A percentile compares a stretch with the other conserved stretches of the same genome.
These are phyloP conservation scores for Mantis religiosa DNA, from an alignment of 2,888 invertebrate genomes.

Conservation along the genomic window DNA sequence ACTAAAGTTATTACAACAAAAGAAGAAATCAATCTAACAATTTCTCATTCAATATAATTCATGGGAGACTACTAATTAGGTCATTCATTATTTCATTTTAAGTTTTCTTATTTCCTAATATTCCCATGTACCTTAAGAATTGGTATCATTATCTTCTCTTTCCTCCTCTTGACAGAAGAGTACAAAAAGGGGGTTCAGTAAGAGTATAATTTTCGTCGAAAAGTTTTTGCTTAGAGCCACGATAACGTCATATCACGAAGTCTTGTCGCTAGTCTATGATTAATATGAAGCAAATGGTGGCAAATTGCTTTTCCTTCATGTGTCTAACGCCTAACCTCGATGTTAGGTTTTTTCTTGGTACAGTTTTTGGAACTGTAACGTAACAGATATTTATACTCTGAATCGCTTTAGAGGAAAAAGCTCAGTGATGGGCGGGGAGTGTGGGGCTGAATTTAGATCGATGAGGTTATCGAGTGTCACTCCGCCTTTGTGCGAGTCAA, in stretches of 20 bases:
- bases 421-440: background rate
- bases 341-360: background rate
- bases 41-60: no score
- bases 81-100: no score
- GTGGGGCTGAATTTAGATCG: constrained; percentile 4
- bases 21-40: no score
- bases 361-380: background rate
- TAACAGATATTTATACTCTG: background rate
- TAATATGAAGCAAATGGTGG: background rate
- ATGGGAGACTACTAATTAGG: no score
- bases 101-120: no score
- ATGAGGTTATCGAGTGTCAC: constrained; percentile 20
- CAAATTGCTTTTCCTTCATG: background rate
- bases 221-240: background rate
- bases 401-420: background rate
- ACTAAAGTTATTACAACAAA: no score
- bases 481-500: constrained; percentile 13
- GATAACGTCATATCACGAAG: background rate
- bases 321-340: background rate
- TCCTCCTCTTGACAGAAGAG: no score
- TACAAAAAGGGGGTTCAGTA: no score
- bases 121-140: no score
- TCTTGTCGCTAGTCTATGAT: background rate
- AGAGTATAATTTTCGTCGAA: background rate
- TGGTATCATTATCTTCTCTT: no score